These are phyloP conservation scores for Torymus aiolomorphi DNA, from an alignment of 2,888 invertebrate genomes.

Conservation along the genomic window DNA sequence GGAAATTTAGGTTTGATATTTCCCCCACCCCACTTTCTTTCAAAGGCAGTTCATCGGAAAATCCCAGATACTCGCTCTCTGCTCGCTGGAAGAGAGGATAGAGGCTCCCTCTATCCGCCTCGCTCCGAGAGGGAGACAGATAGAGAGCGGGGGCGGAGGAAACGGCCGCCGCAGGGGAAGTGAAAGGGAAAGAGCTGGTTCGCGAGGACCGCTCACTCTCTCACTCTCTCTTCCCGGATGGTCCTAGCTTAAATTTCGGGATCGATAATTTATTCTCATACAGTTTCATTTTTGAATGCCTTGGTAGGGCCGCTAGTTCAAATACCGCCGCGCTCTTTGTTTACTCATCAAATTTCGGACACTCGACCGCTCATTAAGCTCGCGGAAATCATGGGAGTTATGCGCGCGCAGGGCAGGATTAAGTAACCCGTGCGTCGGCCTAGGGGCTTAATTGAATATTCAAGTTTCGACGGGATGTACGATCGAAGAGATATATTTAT, in stretches of 20 bases:
- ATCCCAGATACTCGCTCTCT: conserved; percentile 47
- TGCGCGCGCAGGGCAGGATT: too few relatives aligned
- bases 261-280: conserved; percentile 46
- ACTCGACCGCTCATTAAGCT: background rate
- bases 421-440: background rate
- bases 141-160: background rate
- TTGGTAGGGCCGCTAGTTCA: background rate
- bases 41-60: conserved; percentile 45
- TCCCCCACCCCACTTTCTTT: background rate
- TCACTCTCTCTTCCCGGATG: background rate
- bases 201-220: background rate
- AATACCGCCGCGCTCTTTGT: background rate
- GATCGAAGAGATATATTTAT: background rate
- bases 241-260: conserved; percentile 32
- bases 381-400: background rate
- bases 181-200: background rate
- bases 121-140: background rate
- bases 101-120: too few relatives aligned
- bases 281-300: background rate
- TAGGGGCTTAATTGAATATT: conserved; percentile 27
- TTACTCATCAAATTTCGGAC: conserved; percentile 26
- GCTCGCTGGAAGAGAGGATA: too few relatives aligned
- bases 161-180: background rate
- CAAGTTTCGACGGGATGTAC: background rate
- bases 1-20: conserved; percentile 28